Percentiles rank a stretch among this genome's conserved stretches.
phyloP scores from a whole-genome alignment of 2,113 vertebrate species.

The Vidua macroura region DNA sequence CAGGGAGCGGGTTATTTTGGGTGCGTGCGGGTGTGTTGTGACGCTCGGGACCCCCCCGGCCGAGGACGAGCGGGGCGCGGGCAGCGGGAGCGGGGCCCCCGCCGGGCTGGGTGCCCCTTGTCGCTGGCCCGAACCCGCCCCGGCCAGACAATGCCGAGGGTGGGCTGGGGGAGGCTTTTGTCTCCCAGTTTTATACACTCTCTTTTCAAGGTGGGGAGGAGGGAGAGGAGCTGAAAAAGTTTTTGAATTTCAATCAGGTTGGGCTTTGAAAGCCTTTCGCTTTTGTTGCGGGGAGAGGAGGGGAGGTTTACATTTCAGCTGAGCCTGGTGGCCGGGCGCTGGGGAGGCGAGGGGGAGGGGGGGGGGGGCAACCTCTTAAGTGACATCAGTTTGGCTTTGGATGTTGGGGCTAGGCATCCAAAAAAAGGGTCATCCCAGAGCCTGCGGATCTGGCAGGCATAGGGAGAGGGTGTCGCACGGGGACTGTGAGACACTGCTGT shows the following conservation, averaged over 20 bases:
- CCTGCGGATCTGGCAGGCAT: not conserved
- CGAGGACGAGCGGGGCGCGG: not conserved
- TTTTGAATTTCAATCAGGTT: conserved; percentile 83
- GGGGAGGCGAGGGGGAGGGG: conserved; percentile 33
- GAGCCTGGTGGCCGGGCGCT: conserved; percentile 51
- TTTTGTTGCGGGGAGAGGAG: conserved; percentile 73
- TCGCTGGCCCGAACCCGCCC: conserved; percentile 54
- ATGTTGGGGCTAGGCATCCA: not conserved
- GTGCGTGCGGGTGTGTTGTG: conserved; percentile 47
- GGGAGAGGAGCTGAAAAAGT: conserved; percentile 70
- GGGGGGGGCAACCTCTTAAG: conserved; percentile 8
- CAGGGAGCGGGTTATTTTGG: conserved; percentile 35
- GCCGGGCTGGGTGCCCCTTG: conserved; percentile 47
- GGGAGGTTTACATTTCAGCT: conserved; percentile 71
- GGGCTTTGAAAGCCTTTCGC: conserved; percentile 78
- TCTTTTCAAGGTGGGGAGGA: conserved; percentile 72
- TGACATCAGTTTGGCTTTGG: conserved; percentile 44
- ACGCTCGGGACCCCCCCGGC: not conserved
- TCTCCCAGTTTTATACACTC: conserved; percentile 74
- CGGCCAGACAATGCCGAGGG: conserved; percentile 60
- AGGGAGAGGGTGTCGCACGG: not conserved
- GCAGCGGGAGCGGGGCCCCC: conserved; percentile 32
- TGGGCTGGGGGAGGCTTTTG: conserved; percentile 71
- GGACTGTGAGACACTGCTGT: not conserved
- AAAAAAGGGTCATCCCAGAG: conserved; percentile 20